Base-by-base conservation (phyloP, 2,888 invertebrate species). In the Morpho deidamia region DNA sequence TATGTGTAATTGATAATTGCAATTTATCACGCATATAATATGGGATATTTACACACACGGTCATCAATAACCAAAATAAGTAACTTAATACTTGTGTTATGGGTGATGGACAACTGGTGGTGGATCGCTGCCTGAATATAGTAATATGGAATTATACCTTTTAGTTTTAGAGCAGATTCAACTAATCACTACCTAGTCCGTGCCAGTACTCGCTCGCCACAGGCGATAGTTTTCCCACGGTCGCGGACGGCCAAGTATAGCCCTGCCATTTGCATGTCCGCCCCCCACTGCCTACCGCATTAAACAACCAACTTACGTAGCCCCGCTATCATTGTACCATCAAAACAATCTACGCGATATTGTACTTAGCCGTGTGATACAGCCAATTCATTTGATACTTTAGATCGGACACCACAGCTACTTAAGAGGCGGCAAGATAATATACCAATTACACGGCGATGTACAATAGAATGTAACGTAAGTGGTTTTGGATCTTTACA, bases 141-240 rank as follows among this genome's bases (percentile, higher is more conserved):
- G n/a, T n/a, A n/a, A n/a, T n/a, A n/a, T n/a, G n/a, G n/a, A n/a
- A n/a, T n/a, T n/a, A n/a, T n/a, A n/a, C n/a, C n/a, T n/a, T n/a
- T n/a, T n/a, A n/a, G n/a, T n/a, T n/a, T 23, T 23, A 23, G 5
- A 5, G 23, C 23, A 23, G 23, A 23, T 23, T 5, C 3, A 11
- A 12, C 0, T 12, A 40, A n/a, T n/a, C 12, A 11, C 40, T 11
- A 11, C 11, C 55, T 43, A 86, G 62, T 88, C 55, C 82, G 73
- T 53, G 62, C 66, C 88, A 78, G 85, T n/a, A 1, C 47, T 61
- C 63, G 77, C 76, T 83, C 81, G 88, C 88, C 85, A 88, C 88
- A 79, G 89, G 89, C 89, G 88, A 89, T 88, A 87, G 85, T 89
- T 88, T 88, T 89, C 88, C 89, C 88, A 88, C 88, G 88, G 83